A percentile compares a stretch with the other conserved stretches of the same genome.
phyloP scores from a whole-genome alignment of 2,113 vertebrate species.

The human region DNA sequence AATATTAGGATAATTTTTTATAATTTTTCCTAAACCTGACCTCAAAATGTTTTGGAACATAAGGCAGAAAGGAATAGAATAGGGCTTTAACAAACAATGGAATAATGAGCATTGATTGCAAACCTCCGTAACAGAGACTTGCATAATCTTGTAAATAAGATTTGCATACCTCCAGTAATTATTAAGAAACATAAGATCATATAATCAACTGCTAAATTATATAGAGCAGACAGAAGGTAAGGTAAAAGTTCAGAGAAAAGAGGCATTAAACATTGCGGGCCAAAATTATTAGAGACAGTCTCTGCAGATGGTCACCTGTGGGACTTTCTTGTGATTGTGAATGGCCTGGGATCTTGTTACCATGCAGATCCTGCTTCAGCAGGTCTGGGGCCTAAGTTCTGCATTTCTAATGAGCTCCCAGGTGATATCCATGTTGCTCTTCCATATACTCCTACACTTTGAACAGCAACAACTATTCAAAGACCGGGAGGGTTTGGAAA shows the following conservation, averaged over 20 bases:
- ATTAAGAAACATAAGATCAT: not conserved
- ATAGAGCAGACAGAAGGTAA: not conserved
- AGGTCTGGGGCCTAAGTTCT: not conserved
- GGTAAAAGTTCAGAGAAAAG: not conserved
- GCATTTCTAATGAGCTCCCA: not conserved
- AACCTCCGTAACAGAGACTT: not conserved
- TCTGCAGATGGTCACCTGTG: not conserved
- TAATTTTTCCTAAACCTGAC: not conserved
- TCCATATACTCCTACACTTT: not conserved
- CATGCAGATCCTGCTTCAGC: not conserved
- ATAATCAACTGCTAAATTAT: not conserved
- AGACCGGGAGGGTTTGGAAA: not conserved
- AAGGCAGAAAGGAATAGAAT: not conserved
- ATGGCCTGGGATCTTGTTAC: not conserved
- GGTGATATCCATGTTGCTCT: not conserved
- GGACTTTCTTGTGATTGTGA: not conserved
- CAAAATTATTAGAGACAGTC: not conserved
- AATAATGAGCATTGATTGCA: not conserved
- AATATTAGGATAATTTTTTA: not conserved
- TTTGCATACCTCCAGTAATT: not conserved
- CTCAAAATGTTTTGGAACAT: constrained; percentile 18
- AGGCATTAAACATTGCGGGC: not conserved
- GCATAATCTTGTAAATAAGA: not conserved
- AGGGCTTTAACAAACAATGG: not conserved
- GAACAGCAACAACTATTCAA: not conserved